Conservation (phyloP, 2,113 vertebrate genomes). For the Amphilophus citrinellus region DNA sequence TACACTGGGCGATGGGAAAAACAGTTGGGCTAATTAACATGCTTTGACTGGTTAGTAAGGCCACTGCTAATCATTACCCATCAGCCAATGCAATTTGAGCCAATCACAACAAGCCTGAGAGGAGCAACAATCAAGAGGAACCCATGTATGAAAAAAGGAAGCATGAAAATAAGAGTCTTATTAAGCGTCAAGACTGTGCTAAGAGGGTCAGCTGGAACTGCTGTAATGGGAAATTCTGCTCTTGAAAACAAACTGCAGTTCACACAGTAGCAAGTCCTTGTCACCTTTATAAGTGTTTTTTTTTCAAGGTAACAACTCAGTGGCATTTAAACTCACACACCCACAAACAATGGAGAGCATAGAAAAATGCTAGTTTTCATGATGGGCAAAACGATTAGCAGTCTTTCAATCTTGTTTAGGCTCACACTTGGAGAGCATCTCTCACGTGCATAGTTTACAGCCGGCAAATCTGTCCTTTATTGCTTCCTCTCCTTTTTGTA, state of each 20-base stretch:
- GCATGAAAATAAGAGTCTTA: not conserved
- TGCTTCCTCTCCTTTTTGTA: conserved; percentile 34
- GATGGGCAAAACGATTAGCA: conserved; percentile 6
- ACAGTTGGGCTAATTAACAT: conserved; percentile 48
- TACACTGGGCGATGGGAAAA: conserved; percentile 26
- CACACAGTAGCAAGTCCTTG: not conserved
- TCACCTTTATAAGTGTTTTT: not conserved
- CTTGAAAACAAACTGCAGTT: not conserved
- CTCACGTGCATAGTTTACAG: conserved; percentile 26
- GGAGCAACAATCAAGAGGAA: conserved; percentile 20
- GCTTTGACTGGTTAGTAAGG: conserved; percentile 45
- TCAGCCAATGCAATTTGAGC: conserved; percentile 12
- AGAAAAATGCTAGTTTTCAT: not conserved
- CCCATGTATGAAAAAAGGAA: not conserved
- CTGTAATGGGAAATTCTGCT: not conserved
- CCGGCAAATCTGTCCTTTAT: conserved; percentile 57
- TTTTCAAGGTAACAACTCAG: not conserved
- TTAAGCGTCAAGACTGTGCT: not conserved
- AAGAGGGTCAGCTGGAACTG: conserved; percentile 8
- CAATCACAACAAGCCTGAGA: conserved; percentile 29
- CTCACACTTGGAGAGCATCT: conserved; percentile 38
- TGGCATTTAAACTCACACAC: not conserved
- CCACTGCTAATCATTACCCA: conserved; percentile 33
- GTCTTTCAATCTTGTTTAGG: conserved; percentile 39
- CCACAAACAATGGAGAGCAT: not conserved